These are phyloP conservation scores for Tethea ocularis DNA, from an alignment of 2,888 invertebrate species.

Conservation along the genomic window DNA sequence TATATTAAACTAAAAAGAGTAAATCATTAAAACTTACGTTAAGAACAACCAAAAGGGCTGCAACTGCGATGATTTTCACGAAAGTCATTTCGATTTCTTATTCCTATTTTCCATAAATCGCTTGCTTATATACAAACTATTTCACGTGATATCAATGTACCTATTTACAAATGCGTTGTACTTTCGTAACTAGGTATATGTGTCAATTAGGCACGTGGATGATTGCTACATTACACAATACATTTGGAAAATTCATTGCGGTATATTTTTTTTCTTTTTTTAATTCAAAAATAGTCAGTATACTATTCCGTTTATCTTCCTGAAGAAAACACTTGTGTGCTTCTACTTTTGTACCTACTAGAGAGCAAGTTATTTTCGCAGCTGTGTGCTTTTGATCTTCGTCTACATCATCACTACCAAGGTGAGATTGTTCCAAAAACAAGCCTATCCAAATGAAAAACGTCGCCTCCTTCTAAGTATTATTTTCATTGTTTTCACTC, in stretches of 20 bases:
- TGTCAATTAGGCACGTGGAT: conserved; percentile 43
- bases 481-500: too few species aligned
- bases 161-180: conserved; percentile 8
- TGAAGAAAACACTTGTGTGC: too few species aligned
- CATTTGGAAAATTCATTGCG: neutral
- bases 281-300: too few species aligned
- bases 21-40: conserved; percentile 41
- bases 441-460: too few species aligned
- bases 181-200: conserved; percentile 36
- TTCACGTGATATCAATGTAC: conserved; percentile 17
- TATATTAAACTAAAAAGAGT: conserved; percentile 17
- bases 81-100: conserved; percentile 46
- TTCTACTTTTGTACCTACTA: too few species aligned
- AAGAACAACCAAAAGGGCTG: conserved; percentile 41
- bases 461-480: too few species aligned
- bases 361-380: too few species aligned
- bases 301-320: too few species aligned
- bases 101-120: conserved; percentile 10
- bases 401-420: too few species aligned
- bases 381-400: too few species aligned
- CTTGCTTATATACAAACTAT: conserved; percentile 32
- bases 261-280: too few species aligned
- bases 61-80: conserved; percentile 43
- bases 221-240: conserved; percentile 18
- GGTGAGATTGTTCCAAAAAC: too few species aligned